Percentiles rank a stretch among this genome's conserved stretches.
Conservation (phyloP, 1,140 invertebrate genomes). For the Teleogryllus occipitalis region DNA sequence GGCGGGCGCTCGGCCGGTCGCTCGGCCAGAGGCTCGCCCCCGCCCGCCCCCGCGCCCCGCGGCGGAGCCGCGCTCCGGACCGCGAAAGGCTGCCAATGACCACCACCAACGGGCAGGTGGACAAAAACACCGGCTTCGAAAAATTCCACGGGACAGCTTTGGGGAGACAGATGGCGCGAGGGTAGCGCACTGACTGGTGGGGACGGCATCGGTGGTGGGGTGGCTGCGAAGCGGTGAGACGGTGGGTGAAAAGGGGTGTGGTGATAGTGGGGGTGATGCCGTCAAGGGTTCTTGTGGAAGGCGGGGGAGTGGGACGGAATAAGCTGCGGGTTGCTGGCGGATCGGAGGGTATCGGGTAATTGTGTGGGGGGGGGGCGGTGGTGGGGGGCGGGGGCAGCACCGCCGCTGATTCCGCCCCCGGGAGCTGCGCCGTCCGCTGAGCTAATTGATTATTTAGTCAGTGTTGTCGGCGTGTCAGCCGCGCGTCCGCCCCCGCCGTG, state of each 20-base stretch:
- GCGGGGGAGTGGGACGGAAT: no score
- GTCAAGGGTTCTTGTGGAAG: no score
- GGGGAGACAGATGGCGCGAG: neutral
- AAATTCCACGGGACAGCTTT: neutral
- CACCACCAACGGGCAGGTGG: neutral
- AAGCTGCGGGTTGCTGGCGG: neutral
- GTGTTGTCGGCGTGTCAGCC: neutral
- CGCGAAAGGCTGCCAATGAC: neutral
- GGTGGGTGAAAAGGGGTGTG: no score
- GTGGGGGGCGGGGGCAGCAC: no score
- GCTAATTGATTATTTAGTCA: slow-evolving; percentile 5
- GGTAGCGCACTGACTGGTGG: neutral
- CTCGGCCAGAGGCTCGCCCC: no score
- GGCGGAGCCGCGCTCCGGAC: no score
- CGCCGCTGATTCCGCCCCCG: neutral
- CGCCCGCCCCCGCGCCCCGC: no score
- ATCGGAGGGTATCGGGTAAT: neutral
- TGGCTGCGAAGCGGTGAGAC: no score
- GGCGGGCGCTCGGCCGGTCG: no score
- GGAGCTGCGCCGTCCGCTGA: neutral
- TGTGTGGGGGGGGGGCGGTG: neutral
- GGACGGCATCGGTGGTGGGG: no score
- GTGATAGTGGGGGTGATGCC: no score
- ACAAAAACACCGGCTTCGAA: neutral
- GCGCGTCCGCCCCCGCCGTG: neutral